Evolutionary conservation across 2,797 vertebrate genomes (phyloP).

Genomic region (Smutsia gigantea): DNA sequence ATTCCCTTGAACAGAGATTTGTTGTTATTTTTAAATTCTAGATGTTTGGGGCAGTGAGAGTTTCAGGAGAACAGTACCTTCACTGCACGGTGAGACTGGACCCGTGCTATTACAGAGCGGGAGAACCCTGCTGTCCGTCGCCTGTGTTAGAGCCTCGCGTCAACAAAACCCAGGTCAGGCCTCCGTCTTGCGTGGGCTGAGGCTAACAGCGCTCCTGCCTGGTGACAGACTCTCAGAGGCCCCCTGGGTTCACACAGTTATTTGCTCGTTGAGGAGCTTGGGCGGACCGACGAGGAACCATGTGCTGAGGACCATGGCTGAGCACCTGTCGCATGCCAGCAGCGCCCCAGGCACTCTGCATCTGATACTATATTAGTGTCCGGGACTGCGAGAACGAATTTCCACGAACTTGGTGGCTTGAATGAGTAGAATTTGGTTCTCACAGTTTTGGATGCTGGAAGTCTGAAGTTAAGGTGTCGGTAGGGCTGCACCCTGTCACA

Average conservation of each 20-base stretch:
- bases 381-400: background rate
- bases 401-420: background rate
- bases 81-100: background rate
- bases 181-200: background rate
- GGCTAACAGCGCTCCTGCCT: background rate
- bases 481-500: background rate
- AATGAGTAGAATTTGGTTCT: background rate
- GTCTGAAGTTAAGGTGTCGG: background rate
- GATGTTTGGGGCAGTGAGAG: constrained; percentile 1
- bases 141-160: background rate
- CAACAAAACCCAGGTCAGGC: background rate
- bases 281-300: background rate
- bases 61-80: constrained; percentile 24
- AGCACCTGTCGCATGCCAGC: background rate
- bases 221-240: background rate
- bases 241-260: background rate
- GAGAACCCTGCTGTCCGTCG: background rate
- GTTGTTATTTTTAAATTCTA: constrained; percentile 63
- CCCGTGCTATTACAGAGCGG: background rate
- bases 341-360: background rate
- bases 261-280: background rate
- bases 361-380: background rate
- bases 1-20: constrained; percentile 53
- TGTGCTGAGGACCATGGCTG: background rate
- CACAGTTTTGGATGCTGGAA: background rate